Evolutionary conservation across 2,888 invertebrate species (phyloP).

Genomic region (Noctuana brunneofusca): DNA sequence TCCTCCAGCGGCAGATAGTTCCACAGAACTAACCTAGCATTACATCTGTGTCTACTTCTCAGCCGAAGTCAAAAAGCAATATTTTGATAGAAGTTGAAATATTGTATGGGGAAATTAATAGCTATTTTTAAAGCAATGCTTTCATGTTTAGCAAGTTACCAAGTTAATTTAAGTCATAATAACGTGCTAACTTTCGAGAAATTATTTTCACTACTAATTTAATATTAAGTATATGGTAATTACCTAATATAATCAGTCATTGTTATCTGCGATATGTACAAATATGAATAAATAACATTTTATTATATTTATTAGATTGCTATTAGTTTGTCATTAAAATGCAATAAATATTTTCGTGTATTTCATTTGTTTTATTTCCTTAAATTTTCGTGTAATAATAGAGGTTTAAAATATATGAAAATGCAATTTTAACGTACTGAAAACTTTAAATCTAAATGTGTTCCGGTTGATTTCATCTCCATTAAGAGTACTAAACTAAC

Average conservation of each 20-base stretch:
- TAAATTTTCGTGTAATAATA: too few relatives aligned
- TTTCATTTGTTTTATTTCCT: neutral
- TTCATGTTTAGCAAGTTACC: conserved; percentile 13
- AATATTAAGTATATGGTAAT: neutral
- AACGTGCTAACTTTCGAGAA: too few relatives aligned
- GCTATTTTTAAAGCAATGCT: neutral
- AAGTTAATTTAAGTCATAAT: conserved; percentile 13
- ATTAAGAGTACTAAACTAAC: too few relatives aligned
- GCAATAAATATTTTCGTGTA: conserved; percentile 40
- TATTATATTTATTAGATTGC: conserved; percentile 31
- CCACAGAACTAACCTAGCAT: too few relatives aligned
- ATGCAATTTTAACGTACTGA: too few relatives aligned
- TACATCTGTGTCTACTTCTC: too few relatives aligned
- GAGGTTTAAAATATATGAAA: too few relatives aligned
- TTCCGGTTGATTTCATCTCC: too few relatives aligned
- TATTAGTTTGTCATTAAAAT: conserved; percentile 16
- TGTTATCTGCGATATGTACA: conserved; percentile 25
- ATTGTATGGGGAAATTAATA: neutral
- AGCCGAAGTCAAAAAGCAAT: too few relatives aligned
- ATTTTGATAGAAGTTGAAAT: neutral
- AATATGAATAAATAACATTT: conserved; percentile 26
- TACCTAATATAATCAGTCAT: conserved; percentile 20
- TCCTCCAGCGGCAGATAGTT: too few relatives aligned
- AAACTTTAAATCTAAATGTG: too few relatives aligned
- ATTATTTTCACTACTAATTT: neutral